Evolutionary conservation across 2,888 invertebrate species (phyloP), one percentile per base, ranked within the genome.

Genomic region (Pachydiplax longipennis): DNA sequence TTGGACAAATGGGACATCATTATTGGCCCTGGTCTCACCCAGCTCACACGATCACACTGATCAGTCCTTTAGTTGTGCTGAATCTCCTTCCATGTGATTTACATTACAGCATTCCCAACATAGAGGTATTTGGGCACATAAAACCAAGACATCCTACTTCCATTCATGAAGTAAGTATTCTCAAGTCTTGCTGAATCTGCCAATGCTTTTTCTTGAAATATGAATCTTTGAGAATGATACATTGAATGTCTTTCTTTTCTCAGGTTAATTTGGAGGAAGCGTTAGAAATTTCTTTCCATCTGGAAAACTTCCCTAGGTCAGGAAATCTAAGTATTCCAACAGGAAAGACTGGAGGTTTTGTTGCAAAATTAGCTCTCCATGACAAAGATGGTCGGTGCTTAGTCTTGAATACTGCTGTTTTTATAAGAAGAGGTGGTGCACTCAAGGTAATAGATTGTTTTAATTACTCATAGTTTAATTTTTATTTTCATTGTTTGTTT

Each of bases 11-110:
- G 65, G 35, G 91, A 22, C 91, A 87, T 22, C 90, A 35, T 81
- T 91, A 44, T 37, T 91, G 92, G 91, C 91, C 92, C 1, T 91
- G 82, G 58, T 82, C 83, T 15, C 91, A 91, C 91, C 98, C 99
- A 8, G 99, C 98, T 0, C 99, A 99, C 94, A 96, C 97, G 25
- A 96, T 99, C 91, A 96, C 96, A 3, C 94, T 99, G 82, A 94
- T 98, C 92, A 97, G 99, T 44, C 98, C 98, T 0, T 95, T 99
- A 31, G 94, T 91, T 48, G 91, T 99, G 5, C 96, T 97, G 92
- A 99, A 99, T 95, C 95, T 99, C 91, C 95, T 99, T 90, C 99
- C 99, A 0, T 95, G 97, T 92, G 98, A 98, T 94, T 93, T 98
- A 91, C 94, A 95, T 91, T 97, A 95, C 92, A 58, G 87, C 5